Conservation (phyloP, 2,113 vertebrate species). For the Percopsis transmontana region DNA sequence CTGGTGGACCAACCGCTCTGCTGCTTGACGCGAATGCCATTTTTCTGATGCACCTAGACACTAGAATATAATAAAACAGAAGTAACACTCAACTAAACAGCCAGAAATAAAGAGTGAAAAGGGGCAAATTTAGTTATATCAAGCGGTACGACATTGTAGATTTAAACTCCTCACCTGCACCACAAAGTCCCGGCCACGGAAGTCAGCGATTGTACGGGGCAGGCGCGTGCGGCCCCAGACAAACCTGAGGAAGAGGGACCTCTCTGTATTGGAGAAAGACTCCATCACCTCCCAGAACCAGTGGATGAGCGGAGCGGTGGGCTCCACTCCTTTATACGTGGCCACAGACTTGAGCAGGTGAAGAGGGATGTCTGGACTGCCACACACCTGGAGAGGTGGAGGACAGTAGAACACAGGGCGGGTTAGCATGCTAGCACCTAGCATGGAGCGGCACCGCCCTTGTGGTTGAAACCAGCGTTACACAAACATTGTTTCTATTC, state of each 20-base stretch:
- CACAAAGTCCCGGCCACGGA: slow-evolving; percentile 95
- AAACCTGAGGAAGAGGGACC: slow-evolving; percentile 94
- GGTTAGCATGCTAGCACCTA: too few species aligned
- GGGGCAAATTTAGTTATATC: background rate
- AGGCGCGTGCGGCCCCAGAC: slow-evolving; percentile 97
- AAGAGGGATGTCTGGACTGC: slow-evolving; percentile 96
- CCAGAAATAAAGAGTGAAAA: too few species aligned
- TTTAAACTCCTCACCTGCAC: slow-evolving; percentile 84
- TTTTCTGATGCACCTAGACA: background rate
- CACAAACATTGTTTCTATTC: too few species aligned
- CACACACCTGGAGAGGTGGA: slow-evolving; percentile 86
- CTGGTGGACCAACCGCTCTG: too few species aligned
- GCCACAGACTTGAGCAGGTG: slow-evolving; percentile 98
- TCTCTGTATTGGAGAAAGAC: slow-evolving; percentile 95
- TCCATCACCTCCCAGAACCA: slow-evolving; percentile 99
- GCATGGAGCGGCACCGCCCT: too few species aligned
- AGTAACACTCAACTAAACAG: background rate
- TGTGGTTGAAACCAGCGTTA: too few species aligned
- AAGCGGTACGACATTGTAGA: too few species aligned
- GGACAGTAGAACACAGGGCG: slow-evolving; percentile 8
- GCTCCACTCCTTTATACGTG: slow-evolving; percentile 96
- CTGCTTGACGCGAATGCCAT: too few species aligned
- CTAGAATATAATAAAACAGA: background rate
- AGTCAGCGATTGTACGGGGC: slow-evolving; percentile 98
- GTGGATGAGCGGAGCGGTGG: slow-evolving; percentile 89